These are phyloP conservation scores for Montifringilla adamsi DNA, from an alignment of 2,113 vertebrate species.

Conservation along the genomic window DNA sequence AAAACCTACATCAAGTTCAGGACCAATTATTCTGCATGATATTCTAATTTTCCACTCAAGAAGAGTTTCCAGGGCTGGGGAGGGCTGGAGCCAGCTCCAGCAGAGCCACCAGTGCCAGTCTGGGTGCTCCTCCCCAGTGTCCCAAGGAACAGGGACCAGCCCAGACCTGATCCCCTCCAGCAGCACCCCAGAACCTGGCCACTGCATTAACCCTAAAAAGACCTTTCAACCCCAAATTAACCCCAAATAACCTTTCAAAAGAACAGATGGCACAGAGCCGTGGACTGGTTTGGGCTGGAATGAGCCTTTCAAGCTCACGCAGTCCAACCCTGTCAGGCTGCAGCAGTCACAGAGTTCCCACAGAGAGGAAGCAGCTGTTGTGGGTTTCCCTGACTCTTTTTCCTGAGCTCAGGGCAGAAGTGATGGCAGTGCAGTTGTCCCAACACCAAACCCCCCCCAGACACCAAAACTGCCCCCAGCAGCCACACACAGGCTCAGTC, in stretches of 20 bases:
- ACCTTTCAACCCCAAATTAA: background rate
- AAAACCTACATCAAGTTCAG: background rate
- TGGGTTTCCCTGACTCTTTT: background rate
- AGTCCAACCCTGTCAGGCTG: accelerated
- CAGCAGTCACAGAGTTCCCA: background rate
- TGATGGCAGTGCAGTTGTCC: background rate
- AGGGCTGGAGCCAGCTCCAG: background rate
- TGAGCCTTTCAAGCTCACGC: background rate
- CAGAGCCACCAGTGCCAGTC: background rate
- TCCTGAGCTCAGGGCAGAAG: background rate
- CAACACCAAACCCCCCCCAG: background rate
- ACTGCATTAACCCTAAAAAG: background rate
- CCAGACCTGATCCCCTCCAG: background rate
- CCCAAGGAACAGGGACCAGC: background rate
- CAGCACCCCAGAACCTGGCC: background rate
- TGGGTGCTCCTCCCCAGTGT: background rate
- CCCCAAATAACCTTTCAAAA: background rate
- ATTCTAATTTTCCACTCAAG: background rate
- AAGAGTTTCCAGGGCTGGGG: background rate
- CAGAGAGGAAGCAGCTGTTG: background rate
- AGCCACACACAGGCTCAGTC: background rate
- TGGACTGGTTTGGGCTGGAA: background rate
- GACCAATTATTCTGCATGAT: background rate
- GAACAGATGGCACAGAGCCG: background rate
- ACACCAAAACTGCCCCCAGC: background rate